Percentiles rank a stretch among this genome's conserved stretches.
These are phyloP conservation scores for Pyrrhia umbra DNA, from an alignment of 2,888 invertebrate genomes.

Conservation along the genomic window DNA sequence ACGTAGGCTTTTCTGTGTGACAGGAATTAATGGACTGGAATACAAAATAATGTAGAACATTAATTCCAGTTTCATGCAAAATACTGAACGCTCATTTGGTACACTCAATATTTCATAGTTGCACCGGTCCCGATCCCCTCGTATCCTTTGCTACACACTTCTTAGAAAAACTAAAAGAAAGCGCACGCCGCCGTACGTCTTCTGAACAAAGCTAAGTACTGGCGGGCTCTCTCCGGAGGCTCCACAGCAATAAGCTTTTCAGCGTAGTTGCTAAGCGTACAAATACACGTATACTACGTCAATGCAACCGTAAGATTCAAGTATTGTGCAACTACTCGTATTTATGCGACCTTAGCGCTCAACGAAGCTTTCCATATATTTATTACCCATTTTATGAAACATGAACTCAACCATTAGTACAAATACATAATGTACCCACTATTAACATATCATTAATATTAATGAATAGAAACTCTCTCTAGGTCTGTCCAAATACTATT, in stretches of 20 bases:
- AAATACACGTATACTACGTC: constrained; percentile 30
- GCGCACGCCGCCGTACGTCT: constrained; percentile 53
- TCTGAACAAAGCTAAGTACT: constrained; percentile 70
- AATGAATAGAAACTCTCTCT: constrained; percentile 26
- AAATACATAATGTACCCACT: constrained; percentile 32
- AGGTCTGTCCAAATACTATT: constrained; percentile 20
- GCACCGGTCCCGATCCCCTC: constrained; percentile 40
- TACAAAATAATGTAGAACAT: constrained; percentile 26
- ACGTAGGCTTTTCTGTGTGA: constrained; percentile 38
- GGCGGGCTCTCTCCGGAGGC: constrained; percentile 64
- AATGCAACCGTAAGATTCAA: constrained; percentile 27
- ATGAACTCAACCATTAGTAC: constrained; percentile 29
- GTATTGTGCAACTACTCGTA: constrained; percentile 13
- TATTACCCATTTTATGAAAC: constrained; percentile 47
- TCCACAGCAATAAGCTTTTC: constrained; percentile 69
- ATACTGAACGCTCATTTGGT: not conserved
- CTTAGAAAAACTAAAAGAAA: constrained; percentile 54
- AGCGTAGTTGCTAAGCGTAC: constrained; percentile 62
- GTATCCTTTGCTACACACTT: constrained; percentile 45
- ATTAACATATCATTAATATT: constrained; percentile 50
- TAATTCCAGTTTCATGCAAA: constrained; percentile 23
- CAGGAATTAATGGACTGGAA: constrained; percentile 37
- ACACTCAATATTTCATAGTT: constrained; percentile 39
- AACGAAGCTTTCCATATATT: constrained; percentile 13
- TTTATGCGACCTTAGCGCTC: constrained; percentile 2